Evolutionary conservation across 1,140 invertebrate species (phyloP).

Genomic region (Lanistes nyassanus): DNA sequence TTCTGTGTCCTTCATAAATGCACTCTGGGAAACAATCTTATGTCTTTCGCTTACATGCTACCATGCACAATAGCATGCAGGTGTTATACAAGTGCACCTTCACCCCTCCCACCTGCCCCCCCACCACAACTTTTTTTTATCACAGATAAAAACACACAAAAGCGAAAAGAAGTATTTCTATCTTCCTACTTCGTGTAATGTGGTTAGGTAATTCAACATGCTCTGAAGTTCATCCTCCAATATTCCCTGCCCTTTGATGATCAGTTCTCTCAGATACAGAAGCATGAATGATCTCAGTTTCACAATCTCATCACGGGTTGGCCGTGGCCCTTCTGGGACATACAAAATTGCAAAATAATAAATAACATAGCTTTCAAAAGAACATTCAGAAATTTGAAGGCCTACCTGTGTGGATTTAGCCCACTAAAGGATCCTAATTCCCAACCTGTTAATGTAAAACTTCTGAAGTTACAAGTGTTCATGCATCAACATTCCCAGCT

Average conservation of each 20-base stretch:
- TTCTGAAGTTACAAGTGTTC: no score
- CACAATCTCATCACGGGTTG: slow-evolving; percentile 92
- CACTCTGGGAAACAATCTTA: no score
- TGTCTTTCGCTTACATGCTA: no score
- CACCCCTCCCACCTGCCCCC: no score
- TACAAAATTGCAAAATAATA: background rate
- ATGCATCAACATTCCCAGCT: no score
- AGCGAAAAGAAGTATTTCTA: slow-evolving; percentile 17
- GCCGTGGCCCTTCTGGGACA: slow-evolving; percentile 86
- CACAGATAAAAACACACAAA: no score
- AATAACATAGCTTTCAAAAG: background rate
- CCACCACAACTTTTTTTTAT: no score
- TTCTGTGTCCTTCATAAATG: no score
- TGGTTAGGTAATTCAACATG: slow-evolving; percentile 97
- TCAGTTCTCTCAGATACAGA: slow-evolving; percentile 94
- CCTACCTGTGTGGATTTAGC: background rate
- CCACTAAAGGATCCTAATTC: background rate
- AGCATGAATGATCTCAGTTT: slow-evolving; percentile 94
- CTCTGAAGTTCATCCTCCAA: slow-evolving; percentile 99
- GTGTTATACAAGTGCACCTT: no score
- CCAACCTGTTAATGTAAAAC: no score
- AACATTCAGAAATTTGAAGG: background rate
- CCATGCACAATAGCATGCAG: no score
- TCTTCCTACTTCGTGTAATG: slow-evolving; percentile 86
- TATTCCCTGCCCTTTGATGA: slow-evolving; percentile 92